Conservation (phyloP, 2,797 vertebrate species). For the Microctenopoma lineatum region DNA sequence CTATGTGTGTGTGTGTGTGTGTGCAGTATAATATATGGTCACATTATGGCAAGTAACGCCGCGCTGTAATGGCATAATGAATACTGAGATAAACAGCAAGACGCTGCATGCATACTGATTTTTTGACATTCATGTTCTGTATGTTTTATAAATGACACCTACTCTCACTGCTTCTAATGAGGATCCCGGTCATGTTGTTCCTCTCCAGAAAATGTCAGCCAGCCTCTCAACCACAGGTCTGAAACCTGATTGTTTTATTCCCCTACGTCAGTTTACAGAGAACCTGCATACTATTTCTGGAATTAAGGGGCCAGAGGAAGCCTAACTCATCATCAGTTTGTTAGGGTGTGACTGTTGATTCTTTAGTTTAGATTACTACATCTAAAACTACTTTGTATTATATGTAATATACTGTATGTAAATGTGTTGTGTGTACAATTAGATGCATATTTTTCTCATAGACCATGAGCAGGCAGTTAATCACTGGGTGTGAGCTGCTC, state of each 20-base stretch:
- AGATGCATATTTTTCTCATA: no score
- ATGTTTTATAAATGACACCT: background rate
- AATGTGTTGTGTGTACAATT: background rate
- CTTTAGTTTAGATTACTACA: background rate
- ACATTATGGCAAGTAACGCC: conserved; percentile 10
- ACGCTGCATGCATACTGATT: conserved; percentile 17
- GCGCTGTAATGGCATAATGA: background rate
- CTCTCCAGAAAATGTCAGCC: conserved; percentile 34
- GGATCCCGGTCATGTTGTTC: conserved; percentile 9
- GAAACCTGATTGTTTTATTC: conserved; percentile 11
- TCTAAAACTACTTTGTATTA: no score
- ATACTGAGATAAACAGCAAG: conserved; percentile 12
- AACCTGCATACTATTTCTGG: conserved; percentile 22
- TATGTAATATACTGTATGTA: background rate
- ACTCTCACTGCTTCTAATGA: conserved; percentile 20
- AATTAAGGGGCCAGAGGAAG: conserved; percentile 14
- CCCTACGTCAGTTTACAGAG: background rate
- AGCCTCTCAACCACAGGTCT: conserved; percentile 7
- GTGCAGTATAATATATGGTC: background rate
- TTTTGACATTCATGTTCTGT: background rate
- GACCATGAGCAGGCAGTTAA: no score
- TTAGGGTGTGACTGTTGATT: background rate
- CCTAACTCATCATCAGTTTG: background rate
- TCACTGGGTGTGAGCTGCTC: no score
- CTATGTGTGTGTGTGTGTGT: conserved; percentile 2